These are phyloP conservation scores for Cryptoleucopteryx plumbea DNA, from an alignment of 2,113 vertebrate genomes.

Conservation along the genomic window DNA sequence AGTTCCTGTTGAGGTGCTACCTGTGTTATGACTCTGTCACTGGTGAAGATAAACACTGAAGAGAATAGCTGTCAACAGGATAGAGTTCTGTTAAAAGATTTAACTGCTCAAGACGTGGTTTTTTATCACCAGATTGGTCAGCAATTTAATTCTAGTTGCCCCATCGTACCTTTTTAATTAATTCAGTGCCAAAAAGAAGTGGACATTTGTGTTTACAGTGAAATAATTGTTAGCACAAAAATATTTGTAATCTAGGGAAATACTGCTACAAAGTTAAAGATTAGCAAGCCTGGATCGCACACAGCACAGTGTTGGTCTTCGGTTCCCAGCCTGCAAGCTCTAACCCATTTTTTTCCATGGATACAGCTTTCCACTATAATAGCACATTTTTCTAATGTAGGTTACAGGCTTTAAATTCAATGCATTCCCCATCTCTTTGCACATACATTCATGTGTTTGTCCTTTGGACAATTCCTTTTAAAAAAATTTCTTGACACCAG, in stretches of 20 bases:
- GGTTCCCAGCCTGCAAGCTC: not conserved
- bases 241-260: not conserved
- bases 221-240: not conserved
- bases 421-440: not conserved
- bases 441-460: not conserved
- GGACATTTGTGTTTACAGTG: not conserved
- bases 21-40: not conserved
- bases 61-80: not conserved
- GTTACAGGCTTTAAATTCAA: not conserved
- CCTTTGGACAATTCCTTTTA: not conserved
- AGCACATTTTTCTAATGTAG: not conserved
- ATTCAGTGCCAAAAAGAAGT: not conserved
- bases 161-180: not conserved
- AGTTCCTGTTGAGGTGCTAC: not conserved
- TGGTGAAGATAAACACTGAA: not conserved
- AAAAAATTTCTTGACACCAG: not conserved
- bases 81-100: not conserved
- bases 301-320: not conserved
- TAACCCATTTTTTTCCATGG: not conserved
- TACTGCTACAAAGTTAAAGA: not conserved
- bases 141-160: not conserved
- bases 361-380: not conserved
- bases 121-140: not conserved
- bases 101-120: not conserved
- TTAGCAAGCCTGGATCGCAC: not conserved